Conservation (phyloP, 2,797 vertebrate genomes). For the Nannoperca australis region DNA sequence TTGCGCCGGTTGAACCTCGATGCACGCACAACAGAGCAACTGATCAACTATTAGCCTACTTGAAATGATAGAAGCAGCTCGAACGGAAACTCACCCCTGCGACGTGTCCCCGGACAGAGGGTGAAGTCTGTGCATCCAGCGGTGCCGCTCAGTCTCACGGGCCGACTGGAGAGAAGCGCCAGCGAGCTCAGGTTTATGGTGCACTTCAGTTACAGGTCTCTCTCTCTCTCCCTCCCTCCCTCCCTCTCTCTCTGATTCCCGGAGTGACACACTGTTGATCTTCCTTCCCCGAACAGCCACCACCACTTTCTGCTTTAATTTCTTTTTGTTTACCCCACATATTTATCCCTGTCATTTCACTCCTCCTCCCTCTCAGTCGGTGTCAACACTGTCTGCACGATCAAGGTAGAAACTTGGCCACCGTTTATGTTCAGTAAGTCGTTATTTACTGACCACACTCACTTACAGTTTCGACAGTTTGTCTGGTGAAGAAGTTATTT, state of each 20-base stretch:
- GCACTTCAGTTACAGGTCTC: conserved; percentile 15
- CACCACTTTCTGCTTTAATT: conserved; percentile 2
- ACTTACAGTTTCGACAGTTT: conserved; percentile 17
- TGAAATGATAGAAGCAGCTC: neutral
- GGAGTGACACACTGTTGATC: conserved; percentile 40
- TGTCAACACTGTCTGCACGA: neutral
- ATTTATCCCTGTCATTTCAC: neutral
- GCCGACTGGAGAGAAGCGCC: conserved; percentile 32
- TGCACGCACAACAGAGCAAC: neutral
- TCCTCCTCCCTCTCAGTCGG: neutral
- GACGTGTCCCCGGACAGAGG: conserved; percentile 7
- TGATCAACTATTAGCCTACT: neutral
- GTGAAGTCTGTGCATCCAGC: neutral
- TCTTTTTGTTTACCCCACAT: neutral
- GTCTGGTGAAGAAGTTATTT: neutral
- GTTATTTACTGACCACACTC: conserved; percentile 71
- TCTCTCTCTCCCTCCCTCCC: neutral
- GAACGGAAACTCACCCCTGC: conserved; percentile 45
- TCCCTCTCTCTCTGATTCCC: conserved; percentile 42
- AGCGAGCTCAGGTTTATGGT: conserved; percentile 46
- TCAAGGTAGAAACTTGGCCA: neutral
- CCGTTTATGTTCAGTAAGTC: conserved; percentile 50
- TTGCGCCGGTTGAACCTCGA: fast-evolving
- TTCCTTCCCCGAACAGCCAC: conserved; percentile 67
- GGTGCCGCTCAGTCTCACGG: conserved; percentile 14